These are phyloP conservation scores for Ctenoplectra terminalis DNA, from an alignment of 1,140 invertebrate species.

Conservation along the genomic window DNA sequence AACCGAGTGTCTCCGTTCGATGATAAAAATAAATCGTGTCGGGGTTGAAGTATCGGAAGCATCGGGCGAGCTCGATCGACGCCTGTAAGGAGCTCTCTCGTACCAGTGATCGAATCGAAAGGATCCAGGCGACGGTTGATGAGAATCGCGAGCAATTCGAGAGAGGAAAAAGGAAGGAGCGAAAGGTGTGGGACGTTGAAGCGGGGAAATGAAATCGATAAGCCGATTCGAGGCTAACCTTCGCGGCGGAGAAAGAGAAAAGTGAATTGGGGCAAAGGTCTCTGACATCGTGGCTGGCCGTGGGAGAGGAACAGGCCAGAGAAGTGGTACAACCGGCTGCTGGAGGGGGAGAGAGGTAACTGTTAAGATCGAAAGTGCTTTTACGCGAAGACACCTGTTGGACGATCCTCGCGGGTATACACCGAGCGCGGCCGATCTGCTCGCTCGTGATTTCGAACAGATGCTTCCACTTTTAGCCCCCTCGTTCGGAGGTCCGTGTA, in stretches of 20 bases:
- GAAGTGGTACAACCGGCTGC: constrained; percentile 16
- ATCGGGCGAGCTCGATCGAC: too few relatives aligned
- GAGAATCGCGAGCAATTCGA: not conserved
- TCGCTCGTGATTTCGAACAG: not conserved
- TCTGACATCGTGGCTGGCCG: constrained; percentile 45
- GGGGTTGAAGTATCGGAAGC: too few relatives aligned
- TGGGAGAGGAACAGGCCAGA: constrained; percentile 34
- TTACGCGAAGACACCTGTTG: constrained; percentile 45
- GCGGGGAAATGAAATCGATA: constrained; percentile 39
- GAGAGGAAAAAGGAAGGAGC: not conserved
- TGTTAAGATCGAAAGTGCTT: constrained; percentile 52
- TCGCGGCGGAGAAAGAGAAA: constrained; percentile 43
- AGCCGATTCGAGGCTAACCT: constrained; percentile 32
- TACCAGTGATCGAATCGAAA: not conserved
- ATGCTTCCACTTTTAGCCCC: not conserved
- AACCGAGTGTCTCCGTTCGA: not conserved
- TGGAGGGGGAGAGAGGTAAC: constrained; percentile 23
- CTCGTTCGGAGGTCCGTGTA: not conserved
- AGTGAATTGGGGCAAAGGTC: constrained; percentile 54
- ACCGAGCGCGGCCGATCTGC: not conserved
- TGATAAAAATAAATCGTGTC: too few relatives aligned
- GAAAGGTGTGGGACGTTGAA: constrained; percentile 14
- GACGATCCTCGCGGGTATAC: constrained; percentile 3
- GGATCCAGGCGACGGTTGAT: too few relatives aligned
- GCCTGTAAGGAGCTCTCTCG: too few relatives aligned